These are phyloP conservation scores for Bellardia pandia DNA, from an alignment of 2,888 invertebrate species.

Conservation along the genomic window DNA sequence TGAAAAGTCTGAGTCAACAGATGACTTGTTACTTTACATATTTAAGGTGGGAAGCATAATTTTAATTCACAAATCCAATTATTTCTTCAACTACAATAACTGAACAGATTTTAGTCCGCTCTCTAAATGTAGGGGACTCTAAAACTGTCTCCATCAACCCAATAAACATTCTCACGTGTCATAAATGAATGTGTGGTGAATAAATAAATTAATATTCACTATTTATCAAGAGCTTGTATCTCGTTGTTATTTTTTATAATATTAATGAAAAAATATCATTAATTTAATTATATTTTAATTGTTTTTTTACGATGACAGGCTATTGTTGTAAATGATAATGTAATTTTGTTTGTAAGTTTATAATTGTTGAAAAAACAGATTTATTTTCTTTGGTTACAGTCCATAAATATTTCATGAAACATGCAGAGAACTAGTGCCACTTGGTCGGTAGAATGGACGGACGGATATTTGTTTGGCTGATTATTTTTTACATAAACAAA, in stretches of 20 bases:
- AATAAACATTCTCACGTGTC: neutral
- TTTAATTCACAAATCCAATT: no score
- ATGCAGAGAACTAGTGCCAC: conserved; percentile 39
- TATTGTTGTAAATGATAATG: conserved; percentile 3
- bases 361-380: neutral
- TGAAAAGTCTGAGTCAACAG: no score
- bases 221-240: conserved; percentile 12
- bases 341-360: neutral
- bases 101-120: no score
- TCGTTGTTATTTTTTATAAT: neutral
- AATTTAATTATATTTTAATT: conserved; percentile 36
- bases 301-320: neutral
- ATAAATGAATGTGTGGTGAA: neutral
- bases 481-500: conserved; percentile 28
- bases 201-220: neutral
- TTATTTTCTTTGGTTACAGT: conserved; percentile 39
- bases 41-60: no score
- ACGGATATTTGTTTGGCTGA: conserved; percentile 25
- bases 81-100: no score
- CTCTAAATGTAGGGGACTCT: neutral
- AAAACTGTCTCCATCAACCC: neutral
- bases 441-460: conserved; percentile 18
- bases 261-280: conserved; percentile 30
- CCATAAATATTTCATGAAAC: conserved; percentile 35
- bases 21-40: no score